Evolutionary conservation across 2,113 vertebrate genomes (phyloP).

Genomic region (Nycticebus coucang): DNA sequence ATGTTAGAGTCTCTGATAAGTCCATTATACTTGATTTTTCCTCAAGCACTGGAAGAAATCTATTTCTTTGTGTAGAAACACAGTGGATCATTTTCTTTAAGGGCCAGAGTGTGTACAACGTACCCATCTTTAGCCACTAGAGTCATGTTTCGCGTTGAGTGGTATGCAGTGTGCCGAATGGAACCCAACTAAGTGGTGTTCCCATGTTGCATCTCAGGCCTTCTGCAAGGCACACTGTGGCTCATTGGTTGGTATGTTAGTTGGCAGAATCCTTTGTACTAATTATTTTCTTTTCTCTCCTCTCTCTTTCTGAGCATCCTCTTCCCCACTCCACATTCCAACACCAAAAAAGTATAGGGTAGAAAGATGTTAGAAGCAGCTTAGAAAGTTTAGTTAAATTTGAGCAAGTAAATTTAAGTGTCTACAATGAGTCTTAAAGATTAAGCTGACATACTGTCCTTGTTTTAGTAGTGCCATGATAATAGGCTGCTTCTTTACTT

Average conservation of each 20-base stretch:
- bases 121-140: not conserved
- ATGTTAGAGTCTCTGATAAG: not conserved
- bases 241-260: not conserved
- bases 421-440: not conserved
- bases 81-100: not conserved
- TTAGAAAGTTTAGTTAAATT: not conserved
- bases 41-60: not conserved
- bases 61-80: slow-evolving; percentile 7
- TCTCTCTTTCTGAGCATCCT: not conserved
- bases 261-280: not conserved
- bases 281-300: not conserved
- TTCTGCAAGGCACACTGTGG: not conserved
- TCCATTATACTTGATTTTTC: not conserved
- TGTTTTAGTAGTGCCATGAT: not conserved
- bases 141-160: not conserved
- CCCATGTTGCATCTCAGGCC: not conserved
- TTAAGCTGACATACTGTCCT: not conserved
- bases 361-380: not conserved
- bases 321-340: no score
- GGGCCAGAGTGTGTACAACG: not conserved
- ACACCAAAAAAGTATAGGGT: not conserved
- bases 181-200: not conserved
- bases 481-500: not conserved
- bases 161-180: not conserved
- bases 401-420: not conserved